Conservation (phyloP, 1,140 invertebrate genomes). For the Cherax quadricarinatus region DNA sequence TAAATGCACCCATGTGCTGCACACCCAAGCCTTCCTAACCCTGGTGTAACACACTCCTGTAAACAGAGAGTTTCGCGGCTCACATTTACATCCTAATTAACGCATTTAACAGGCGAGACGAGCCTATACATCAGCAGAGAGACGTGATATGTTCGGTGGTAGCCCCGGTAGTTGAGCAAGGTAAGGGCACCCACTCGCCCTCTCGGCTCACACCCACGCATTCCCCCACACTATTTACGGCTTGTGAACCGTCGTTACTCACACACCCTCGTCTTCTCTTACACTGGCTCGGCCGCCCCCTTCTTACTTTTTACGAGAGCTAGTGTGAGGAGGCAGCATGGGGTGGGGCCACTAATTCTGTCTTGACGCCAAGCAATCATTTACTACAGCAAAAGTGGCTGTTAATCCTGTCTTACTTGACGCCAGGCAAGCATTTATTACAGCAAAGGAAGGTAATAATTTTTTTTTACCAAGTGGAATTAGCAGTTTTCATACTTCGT, state of each 20-base stretch:
- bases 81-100: conserved; percentile 4
- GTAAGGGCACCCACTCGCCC: background rate
- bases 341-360: no score
- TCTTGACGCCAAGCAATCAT: no score
- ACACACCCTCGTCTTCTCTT: background rate
- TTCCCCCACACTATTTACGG: background rate
- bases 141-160: background rate
- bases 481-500: no score
- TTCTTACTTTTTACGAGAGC: no score
- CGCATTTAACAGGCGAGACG: background rate
- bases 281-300: background rate
- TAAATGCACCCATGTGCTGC: background rate
- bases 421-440: no score
- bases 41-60: background rate
- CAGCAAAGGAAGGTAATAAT: no score
- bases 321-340: no score
- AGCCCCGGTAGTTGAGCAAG: no score
- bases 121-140: background rate
- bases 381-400: no score
- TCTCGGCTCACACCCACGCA: background rate
- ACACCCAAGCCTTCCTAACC: background rate
- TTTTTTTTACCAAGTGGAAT: no score
- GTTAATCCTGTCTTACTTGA: no score
- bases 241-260: background rate
- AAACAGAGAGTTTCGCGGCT: background rate